Percentiles rank a stretch among this genome's conserved stretches.
Evolutionary conservation across 2,113 vertebrate species (phyloP).

Genomic region (Passer montanus): DNA sequence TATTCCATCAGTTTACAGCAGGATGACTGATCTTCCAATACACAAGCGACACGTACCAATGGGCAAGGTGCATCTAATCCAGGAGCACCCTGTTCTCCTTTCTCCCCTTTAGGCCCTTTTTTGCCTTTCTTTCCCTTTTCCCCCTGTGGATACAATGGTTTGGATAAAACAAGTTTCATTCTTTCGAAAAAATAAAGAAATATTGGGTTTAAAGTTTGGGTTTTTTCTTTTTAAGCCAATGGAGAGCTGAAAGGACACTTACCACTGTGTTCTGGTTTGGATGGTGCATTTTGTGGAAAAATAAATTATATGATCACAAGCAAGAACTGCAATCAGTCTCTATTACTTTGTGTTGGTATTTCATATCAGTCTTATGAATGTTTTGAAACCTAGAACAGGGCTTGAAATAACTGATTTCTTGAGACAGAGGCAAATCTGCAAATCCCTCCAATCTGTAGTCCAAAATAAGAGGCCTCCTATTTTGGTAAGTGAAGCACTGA

Average conservation of each 20-base stretch:
- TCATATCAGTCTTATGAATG: not conserved
- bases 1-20: conserved; percentile 45
- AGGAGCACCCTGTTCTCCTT: conserved; percentile 99
- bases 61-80: conserved; percentile 99
- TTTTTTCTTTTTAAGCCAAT: conserved; percentile 53
- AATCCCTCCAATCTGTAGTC: not conserved
- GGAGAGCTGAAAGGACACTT: conserved; percentile 78
- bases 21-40: conserved; percentile 69
- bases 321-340: conserved; percentile 17
- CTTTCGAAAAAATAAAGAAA: conserved; percentile 11
- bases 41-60: conserved; percentile 91
- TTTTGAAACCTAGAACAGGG: conserved; percentile 58
- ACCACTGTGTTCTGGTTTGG: conserved; percentile 73
- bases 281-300: conserved; percentile 56
- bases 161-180: conserved; percentile 85
- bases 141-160: conserved; percentile 98
- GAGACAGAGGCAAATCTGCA: conserved; percentile 11
- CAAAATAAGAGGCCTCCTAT: not conserved
- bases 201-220: conserved; percentile 31
- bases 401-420: conserved; percentile 16
- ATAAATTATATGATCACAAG: conserved; percentile 44
- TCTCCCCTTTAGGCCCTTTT: conserved; percentile 99
- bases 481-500: not conserved
- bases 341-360: conserved; percentile 14
- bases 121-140: conserved; percentile 99